Conservation (phyloP, 1,140 invertebrate genomes). For the Littorina saxatilis region DNA sequence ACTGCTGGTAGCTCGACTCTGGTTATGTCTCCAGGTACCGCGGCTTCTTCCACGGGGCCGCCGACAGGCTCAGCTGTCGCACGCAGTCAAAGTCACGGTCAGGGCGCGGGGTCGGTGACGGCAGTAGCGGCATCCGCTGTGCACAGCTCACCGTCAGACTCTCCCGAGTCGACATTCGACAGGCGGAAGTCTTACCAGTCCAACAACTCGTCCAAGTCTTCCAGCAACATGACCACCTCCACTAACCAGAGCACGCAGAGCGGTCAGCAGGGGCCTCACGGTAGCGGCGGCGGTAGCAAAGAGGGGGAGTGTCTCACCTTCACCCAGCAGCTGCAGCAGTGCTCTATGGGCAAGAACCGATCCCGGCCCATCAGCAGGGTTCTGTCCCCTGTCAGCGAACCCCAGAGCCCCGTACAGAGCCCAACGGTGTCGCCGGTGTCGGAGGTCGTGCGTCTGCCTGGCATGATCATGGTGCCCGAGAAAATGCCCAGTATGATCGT, state of each 20-base stretch:
- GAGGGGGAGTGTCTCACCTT: slow-evolving; percentile 78
- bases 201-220: slow-evolving; percentile 85
- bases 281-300: neutral
- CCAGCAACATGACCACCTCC: slow-evolving; percentile 82
- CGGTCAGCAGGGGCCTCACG: slow-evolving; percentile 44
- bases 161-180: slow-evolving; percentile 81
- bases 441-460: slow-evolving; percentile 75
- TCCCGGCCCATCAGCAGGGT: slow-evolving; percentile 75
- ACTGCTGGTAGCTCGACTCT: slow-evolving; percentile 37
- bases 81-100: slow-evolving; percentile 6
- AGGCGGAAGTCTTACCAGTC: slow-evolving; percentile 85
- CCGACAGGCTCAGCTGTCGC: neutral
- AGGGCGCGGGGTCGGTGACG: slow-evolving; percentile 31
- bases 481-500: no score
- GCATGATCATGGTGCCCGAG: no score
- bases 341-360: slow-evolving; percentile 74
- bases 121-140: slow-evolving; percentile 32
- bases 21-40: slow-evolving; percentile 24
- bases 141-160: slow-evolving; percentile 76
- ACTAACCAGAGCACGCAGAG: slow-evolving; percentile 78
- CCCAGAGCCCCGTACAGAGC: slow-evolving; percentile 88
- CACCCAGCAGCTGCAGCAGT: slow-evolving; percentile 86
- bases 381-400: slow-evolving; percentile 85
- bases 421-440: slow-evolving; percentile 88
- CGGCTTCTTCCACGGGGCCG: slow-evolving; percentile 6